Percentiles rank a stretch among this genome's conserved stretches.
Conservation (phyloP, 2,888 invertebrate genomes). For the Stictocephala bisonia region DNA sequence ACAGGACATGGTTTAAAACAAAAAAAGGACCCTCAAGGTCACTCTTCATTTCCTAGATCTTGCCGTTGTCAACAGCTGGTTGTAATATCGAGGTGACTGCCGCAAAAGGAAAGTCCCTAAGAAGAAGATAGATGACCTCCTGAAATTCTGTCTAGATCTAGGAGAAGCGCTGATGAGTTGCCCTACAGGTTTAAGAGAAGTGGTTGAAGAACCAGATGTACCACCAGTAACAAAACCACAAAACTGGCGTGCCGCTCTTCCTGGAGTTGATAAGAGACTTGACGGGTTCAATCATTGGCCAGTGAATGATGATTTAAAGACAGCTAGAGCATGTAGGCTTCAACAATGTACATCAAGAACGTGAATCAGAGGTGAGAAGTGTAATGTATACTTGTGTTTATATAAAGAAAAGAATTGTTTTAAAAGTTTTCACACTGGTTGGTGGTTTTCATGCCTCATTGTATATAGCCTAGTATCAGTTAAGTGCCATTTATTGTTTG, state of each 20-base stretch:
- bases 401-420: too few relatives aligned
- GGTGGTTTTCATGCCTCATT: too few relatives aligned
- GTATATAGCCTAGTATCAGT: too few relatives aligned
- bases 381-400: too few relatives aligned
- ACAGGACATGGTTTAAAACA: constrained; percentile 28
- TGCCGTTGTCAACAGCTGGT: constrained; percentile 18
- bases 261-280: not conserved
- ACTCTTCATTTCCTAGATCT: constrained; percentile 24
- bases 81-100: constrained; percentile 12
- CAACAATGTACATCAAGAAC: too few relatives aligned
- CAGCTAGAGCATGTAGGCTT: not conserved
- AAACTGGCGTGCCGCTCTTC: constrained; percentile 6
- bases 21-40: constrained; percentile 32
- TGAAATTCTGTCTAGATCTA: not conserved
- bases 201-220: not conserved
- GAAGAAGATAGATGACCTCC: not conserved
- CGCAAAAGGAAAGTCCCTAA: not conserved
- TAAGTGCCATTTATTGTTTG: too few relatives aligned
- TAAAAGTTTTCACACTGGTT: too few relatives aligned
- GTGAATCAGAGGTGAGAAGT: too few relatives aligned
- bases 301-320: not conserved
- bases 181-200: constrained; percentile 1
- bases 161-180: constrained; percentile 5
- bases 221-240: not conserved
- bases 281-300: constrained; percentile 15